These are phyloP conservation scores for Bovichtus variegatus DNA, from an alignment of 2,797 vertebrate species.

Conservation along the genomic window DNA sequence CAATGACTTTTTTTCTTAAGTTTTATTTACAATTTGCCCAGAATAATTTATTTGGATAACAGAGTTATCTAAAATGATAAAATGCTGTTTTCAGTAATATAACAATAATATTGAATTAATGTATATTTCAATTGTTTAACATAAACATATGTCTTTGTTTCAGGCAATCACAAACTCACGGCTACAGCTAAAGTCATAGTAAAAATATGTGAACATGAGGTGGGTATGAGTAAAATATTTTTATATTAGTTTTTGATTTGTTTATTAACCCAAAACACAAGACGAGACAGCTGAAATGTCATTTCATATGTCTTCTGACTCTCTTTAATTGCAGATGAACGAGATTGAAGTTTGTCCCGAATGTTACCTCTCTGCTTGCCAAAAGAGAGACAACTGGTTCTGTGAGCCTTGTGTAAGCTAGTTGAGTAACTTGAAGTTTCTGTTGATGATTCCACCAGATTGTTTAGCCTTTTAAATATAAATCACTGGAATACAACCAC, in stretches of 20 bases:
- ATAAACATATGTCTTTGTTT: slow-evolving; percentile 51
- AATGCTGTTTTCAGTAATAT: background rate
- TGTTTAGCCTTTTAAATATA: slow-evolving; percentile 32
- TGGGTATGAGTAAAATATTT: slow-evolving; percentile 70
- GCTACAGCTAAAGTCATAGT: slow-evolving; percentile 99
- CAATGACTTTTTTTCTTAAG: background rate
- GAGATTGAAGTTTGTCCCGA: slow-evolving; percentile 99
- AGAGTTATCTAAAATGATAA: background rate
- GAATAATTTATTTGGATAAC: background rate
- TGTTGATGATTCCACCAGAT: slow-evolving; percentile 29
- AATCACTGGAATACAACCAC: slow-evolving; percentile 16
- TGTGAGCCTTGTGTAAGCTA: slow-evolving; percentile 99
- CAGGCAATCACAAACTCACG: slow-evolving; percentile 99
- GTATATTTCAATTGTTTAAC: slow-evolving; percentile 12
- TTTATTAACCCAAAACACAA: background rate
- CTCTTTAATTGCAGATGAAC: slow-evolving; percentile 92
- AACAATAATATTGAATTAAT: background rate
- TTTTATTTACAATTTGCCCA: background rate
- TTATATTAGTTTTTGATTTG: background rate
- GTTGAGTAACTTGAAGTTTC: slow-evolving; percentile 37
- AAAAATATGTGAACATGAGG: slow-evolving; percentile 99
- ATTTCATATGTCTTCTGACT: background rate
- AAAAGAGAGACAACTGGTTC: slow-evolving; percentile 99
- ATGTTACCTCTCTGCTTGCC: slow-evolving; percentile 98
- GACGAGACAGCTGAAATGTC: background rate